Conservation (phyloP, 2,113 vertebrate species). For the Eptesicus fuscus region DNA sequence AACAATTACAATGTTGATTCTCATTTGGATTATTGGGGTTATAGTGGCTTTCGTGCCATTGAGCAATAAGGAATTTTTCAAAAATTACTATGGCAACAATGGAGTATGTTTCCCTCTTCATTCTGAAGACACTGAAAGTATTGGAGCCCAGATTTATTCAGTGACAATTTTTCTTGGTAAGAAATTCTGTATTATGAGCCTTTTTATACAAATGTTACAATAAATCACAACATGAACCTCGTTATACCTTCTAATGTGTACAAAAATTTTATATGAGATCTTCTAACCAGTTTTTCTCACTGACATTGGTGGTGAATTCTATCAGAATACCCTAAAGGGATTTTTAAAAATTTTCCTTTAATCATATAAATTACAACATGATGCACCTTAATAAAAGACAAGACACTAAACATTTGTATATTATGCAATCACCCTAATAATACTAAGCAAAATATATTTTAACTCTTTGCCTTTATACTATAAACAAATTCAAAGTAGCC, state of each 20-base stretch:
- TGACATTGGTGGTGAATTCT: neutral
- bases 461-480: neutral
- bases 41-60: conserved; percentile 92
- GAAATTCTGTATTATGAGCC: conserved; percentile 55
- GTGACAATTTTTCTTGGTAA: conserved; percentile 96
- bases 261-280: conserved; percentile 1
- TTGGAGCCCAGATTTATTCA: conserved; percentile 93
- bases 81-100: conserved; percentile 96
- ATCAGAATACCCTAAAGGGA: neutral
- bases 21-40: conserved; percentile 94
- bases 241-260: neutral
- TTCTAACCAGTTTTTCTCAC: neutral
- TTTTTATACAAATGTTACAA: neutral
- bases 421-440: neutral
- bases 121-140: conserved; percentile 92
- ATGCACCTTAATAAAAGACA: neutral
- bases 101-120: conserved; percentile 97
- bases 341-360: neutral
- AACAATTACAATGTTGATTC: conserved; percentile 89
- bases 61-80: conserved; percentile 90
- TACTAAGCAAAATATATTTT: neutral
- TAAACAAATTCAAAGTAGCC: neutral
- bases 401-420: neutral
- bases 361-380: neutral
- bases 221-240: neutral